phyloP scores from a whole-genome alignment of 2,888 invertebrate genomes.

The Diploptera punctata region DNA sequence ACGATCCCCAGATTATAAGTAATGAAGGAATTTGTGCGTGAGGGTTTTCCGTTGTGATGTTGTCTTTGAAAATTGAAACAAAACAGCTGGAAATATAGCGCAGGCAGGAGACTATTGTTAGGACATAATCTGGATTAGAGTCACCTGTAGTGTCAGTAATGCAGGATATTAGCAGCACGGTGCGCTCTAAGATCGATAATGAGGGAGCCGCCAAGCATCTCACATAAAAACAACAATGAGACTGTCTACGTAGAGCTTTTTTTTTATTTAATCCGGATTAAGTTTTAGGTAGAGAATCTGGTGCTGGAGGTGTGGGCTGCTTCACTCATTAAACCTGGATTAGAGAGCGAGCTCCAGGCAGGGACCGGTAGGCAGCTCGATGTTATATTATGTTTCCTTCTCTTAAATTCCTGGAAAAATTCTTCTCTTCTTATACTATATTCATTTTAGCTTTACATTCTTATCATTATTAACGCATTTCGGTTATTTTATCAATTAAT shows the following conservation, averaged over 20 bases:
- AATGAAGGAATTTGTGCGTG: too few species aligned
- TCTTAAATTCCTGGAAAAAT: too few species aligned
- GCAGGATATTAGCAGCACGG: constrained; percentile 32
- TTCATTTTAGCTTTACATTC: too few species aligned
- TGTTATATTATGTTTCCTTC: too few species aligned
- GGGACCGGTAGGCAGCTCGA: constrained; percentile 17
- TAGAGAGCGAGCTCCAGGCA: constrained; percentile 19
- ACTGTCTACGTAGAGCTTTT: not conserved
- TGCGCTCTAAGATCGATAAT: constrained; percentile 2
- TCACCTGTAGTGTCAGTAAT: constrained; percentile 37
- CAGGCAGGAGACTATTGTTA: constrained; percentile 17
- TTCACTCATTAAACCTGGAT: constrained; percentile 40
- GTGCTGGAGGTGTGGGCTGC: constrained; percentile 31
- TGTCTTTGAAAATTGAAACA: constrained; percentile 5
- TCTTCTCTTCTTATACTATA: too few species aligned
- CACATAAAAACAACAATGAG: constrained; percentile 17
- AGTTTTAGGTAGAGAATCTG: constrained; percentile 20
- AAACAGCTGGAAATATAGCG: not conserved
- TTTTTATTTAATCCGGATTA: constrained; percentile 29
- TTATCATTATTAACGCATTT: too few species aligned
- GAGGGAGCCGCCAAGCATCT: not conserved
- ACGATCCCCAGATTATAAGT: too few species aligned
- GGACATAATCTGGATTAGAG: constrained; percentile 32
- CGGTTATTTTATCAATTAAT: too few species aligned
- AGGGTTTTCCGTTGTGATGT: too few species aligned